Evolutionary conservation across 2,888 invertebrate genomes (phyloP).

Genomic region (Lasius platythorax): DNA sequence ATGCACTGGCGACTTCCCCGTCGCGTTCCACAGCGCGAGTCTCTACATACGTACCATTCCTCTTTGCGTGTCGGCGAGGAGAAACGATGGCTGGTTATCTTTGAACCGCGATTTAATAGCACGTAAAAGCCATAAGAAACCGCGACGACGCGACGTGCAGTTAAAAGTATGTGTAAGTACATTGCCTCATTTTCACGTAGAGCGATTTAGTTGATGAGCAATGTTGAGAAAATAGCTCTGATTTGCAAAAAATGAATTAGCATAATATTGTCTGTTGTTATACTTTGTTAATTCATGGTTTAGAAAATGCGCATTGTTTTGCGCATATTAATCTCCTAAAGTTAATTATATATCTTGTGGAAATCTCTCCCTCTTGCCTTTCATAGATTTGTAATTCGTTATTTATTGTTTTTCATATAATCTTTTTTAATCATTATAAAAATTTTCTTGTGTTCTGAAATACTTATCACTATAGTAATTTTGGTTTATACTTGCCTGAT

Average conservation of each 20-base stretch:
- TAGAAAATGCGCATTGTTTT: background rate
- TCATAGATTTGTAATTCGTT: background rate
- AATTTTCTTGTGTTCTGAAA: conserved; percentile 7
- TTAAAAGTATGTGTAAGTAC: background rate
- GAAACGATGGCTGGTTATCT: conserved; percentile 60
- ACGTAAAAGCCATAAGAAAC: conserved; percentile 25
- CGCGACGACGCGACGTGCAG: conserved; percentile 12
- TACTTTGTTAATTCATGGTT: conserved; percentile 13
- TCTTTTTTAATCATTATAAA: background rate
- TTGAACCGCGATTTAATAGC: conserved; percentile 52
- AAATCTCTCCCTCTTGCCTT: conserved; percentile 4
- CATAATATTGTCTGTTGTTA: background rate
- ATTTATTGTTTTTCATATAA: background rate
- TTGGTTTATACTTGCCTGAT: conserved; percentile 7
- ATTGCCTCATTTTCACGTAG: conserved; percentile 1
- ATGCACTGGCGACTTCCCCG: conserved; percentile 80
- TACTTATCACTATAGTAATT: background rate
- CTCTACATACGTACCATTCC: conserved; percentile 14
- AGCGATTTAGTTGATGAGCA: conserved; percentile 21
- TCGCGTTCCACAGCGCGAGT: conserved; percentile 69
- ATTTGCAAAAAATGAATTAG: background rate
- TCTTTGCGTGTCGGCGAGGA: conserved; percentile 46
- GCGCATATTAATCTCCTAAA: conserved; percentile 13
- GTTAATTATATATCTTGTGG: conserved; percentile 5
- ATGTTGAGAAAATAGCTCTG: conserved; percentile 1